These are phyloP conservation scores for Leguminivora glycinivorella DNA, from an alignment of 1,140 invertebrate species.

Conservation along the genomic window DNA sequence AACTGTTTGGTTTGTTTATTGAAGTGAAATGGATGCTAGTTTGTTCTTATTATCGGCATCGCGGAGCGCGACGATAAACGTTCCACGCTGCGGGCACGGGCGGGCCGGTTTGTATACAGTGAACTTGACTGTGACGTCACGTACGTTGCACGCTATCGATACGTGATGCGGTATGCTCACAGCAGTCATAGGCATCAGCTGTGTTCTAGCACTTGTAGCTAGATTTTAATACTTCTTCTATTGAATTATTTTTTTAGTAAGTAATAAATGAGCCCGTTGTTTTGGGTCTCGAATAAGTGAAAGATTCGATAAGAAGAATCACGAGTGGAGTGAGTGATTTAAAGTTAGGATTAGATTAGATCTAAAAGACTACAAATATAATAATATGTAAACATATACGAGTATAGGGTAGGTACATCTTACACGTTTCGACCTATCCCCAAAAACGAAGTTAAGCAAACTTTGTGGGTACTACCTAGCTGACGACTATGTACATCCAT, in stretches of 20 bases:
- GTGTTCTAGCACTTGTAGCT: not conserved
- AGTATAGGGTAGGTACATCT: too few relatives aligned
- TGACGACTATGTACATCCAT: too few relatives aligned
- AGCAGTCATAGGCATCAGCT: not conserved
- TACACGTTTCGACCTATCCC: too few relatives aligned
- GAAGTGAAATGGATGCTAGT: constrained; percentile 18
- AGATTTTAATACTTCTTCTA: not conserved
- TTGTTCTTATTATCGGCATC: constrained; percentile 41
- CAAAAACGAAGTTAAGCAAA: too few relatives aligned
- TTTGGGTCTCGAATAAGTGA: too few relatives aligned
- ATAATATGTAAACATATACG: too few relatives aligned
- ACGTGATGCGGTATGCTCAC: constrained; percentile 33
- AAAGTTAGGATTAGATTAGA: too few relatives aligned
- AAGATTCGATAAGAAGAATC: too few relatives aligned
- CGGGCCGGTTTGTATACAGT: constrained; percentile 39
- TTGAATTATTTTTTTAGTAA: not conserved
- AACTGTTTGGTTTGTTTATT: constrained; percentile 21
- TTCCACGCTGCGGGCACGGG: constrained; percentile 50
- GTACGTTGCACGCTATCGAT: constrained; percentile 39
- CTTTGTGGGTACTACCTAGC: too few relatives aligned
- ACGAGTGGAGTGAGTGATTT: too few relatives aligned
- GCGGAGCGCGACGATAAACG: constrained; percentile 43
- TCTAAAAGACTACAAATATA: too few relatives aligned
- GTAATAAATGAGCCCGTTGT: too few relatives aligned
- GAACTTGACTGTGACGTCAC: constrained; percentile 32